Conservation (phyloP, 2,888 invertebrate genomes). For the Caenorhabditis imperialis region DNA sequence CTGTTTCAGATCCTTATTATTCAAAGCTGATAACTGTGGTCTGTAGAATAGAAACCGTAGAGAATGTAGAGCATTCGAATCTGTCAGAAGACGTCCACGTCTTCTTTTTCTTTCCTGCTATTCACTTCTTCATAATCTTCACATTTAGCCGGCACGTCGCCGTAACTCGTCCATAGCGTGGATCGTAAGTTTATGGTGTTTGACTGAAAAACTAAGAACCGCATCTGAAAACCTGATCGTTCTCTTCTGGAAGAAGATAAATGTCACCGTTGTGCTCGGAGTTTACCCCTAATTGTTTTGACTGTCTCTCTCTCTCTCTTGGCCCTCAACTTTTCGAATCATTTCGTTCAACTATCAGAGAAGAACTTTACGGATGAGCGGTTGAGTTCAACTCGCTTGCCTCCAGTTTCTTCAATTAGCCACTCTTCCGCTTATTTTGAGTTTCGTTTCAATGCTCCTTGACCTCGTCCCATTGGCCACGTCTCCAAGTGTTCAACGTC, state of each 20-base stretch:
- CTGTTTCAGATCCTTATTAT: slow-evolving; percentile 1
- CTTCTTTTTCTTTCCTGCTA: background rate
- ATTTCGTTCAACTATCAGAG: too few relatives aligned
- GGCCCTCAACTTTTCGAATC: slow-evolving; percentile 5
- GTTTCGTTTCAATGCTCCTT: slow-evolving; percentile 5
- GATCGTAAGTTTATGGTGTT: slow-evolving; percentile 63
- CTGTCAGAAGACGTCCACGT: slow-evolving; percentile 1
- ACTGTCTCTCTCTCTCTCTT: slow-evolving; percentile 1
- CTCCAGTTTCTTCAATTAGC: too few relatives aligned
- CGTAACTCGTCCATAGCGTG: slow-evolving; percentile 60
- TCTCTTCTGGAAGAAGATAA: slow-evolving; percentile 1
- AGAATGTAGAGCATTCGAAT: too few relatives aligned
- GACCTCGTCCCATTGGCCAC: too few relatives aligned
- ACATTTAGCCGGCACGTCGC: slow-evolving; percentile 49
- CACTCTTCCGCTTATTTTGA: slow-evolving; percentile 21
- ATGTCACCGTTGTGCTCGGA: slow-evolving; percentile 42
- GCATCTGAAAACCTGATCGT: background rate
- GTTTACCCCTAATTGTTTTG: background rate
- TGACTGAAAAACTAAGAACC: slow-evolving; percentile 1
- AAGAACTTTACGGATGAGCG: too few relatives aligned
- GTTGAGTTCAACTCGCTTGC: too few relatives aligned
- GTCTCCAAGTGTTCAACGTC: too few relatives aligned
- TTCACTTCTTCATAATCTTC: background rate
- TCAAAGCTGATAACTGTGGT: too few relatives aligned
- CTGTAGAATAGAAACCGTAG: too few relatives aligned